These are phyloP conservation scores for Castor canadensis DNA, from an alignment of 2,113 vertebrate genomes.

Conservation along the genomic window DNA sequence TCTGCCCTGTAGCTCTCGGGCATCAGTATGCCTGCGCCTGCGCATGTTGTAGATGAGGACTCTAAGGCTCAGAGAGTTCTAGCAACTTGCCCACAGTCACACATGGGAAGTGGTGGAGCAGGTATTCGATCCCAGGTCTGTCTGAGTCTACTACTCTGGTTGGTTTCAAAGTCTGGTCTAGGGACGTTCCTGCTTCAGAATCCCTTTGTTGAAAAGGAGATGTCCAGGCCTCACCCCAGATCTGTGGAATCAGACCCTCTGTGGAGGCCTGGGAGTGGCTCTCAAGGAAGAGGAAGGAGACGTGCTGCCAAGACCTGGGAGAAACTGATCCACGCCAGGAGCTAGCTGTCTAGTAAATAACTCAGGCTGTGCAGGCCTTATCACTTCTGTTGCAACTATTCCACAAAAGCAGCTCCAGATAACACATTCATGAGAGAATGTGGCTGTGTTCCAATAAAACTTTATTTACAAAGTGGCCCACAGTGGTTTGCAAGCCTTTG, in stretches of 20 bases:
- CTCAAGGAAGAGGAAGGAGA: not conserved
- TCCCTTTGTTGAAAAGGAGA: not conserved
- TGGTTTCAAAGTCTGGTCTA: not conserved
- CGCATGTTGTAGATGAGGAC: not conserved
- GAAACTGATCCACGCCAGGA: not conserved
- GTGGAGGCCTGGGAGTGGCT: not conserved
- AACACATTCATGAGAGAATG: too few relatives aligned
- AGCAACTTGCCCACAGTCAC: not conserved
- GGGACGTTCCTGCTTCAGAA: not conserved
- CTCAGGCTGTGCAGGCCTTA: not conserved
- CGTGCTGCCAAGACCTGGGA: not conserved
- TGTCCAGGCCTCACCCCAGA: not conserved
- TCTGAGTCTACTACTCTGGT: not conserved
- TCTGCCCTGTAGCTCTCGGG: not conserved
- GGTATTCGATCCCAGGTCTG: not conserved
- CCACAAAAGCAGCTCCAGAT: not conserved
- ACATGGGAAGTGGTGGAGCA: not conserved
- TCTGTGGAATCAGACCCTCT: not conserved
- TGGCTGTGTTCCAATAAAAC: slow-evolving; percentile 21
- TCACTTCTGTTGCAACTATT: not conserved
- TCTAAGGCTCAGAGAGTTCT: not conserved
- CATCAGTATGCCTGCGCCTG: not conserved
- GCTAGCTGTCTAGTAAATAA: too few relatives aligned
- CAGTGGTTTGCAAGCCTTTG: not conserved
- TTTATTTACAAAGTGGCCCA: slow-evolving; percentile 2